phyloP scores from a whole-genome alignment of 2,113 vertebrate genomes.

The Mustela lutreola region DNA sequence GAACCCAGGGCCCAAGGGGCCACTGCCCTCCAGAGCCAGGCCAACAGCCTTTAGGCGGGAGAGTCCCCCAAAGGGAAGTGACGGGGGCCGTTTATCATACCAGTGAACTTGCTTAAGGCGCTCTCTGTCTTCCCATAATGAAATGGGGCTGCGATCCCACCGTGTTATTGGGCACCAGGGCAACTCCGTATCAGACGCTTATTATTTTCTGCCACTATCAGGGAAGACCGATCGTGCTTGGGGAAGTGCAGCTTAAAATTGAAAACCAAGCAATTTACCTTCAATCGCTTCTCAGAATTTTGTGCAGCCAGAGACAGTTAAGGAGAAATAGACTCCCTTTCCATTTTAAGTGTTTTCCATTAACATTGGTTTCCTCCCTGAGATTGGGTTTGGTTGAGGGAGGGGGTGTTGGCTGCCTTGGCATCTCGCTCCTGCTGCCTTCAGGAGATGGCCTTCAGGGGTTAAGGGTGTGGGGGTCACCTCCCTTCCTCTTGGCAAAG shows the following conservation, averaged over 20 bases:
- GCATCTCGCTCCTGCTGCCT: accelerated
- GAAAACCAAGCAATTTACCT: slow-evolving; percentile 85
- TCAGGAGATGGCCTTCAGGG: accelerated
- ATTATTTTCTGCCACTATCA: slow-evolving; percentile 24
- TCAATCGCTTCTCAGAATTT: slow-evolving; percentile 77
- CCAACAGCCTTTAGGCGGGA: background rate
- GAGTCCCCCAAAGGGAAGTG: accelerated
- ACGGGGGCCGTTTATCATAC: accelerated
- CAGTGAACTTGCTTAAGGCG: accelerated
- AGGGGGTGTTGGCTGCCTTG: background rate
- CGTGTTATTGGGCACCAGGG: slow-evolving; percentile 50
- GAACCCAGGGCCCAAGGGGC: background rate
- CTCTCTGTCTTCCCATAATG: background rate
- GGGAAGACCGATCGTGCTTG: slow-evolving; percentile 77
- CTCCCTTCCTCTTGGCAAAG: background rate
- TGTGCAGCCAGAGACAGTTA: slow-evolving; percentile 76
- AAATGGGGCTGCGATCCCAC: background rate
- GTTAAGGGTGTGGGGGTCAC: background rate
- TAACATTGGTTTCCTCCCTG: slow-evolving; percentile 68
- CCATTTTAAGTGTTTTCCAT: slow-evolving; percentile 62
- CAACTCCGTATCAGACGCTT: slow-evolving; percentile 40
- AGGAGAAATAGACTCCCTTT: slow-evolving; percentile 72
- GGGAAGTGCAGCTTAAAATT: slow-evolving; percentile 82
- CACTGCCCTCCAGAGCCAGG: background rate
- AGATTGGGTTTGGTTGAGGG: slow-evolving; percentile 54